These are phyloP conservation scores for Hypercompe scribonia DNA, from an alignment of 2,888 invertebrate species.

Conservation along the genomic window DNA sequence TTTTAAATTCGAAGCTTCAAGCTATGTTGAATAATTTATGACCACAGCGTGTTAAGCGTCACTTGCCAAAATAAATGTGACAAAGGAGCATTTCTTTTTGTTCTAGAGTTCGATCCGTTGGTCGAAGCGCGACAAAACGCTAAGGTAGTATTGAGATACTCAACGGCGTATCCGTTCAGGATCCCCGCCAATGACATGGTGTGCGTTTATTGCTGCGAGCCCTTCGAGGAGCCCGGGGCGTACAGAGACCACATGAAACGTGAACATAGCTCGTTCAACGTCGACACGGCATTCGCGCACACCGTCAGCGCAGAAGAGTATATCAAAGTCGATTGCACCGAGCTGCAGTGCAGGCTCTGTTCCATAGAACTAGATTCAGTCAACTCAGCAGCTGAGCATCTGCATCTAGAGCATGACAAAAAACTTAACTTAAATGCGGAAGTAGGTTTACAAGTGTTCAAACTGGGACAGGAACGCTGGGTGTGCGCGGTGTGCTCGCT, in stretches of 20 bases:
- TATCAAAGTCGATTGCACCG: constrained; percentile 68
- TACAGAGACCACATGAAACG: constrained; percentile 68
- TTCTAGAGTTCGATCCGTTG: constrained; percentile 71
- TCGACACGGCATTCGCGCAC: constrained; percentile 63
- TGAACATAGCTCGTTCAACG: constrained; percentile 61
- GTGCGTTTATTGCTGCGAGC: constrained; percentile 70
- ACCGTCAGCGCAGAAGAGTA: constrained; percentile 42
- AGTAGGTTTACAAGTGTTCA: constrained; percentile 64
- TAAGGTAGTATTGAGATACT: constrained; percentile 65
- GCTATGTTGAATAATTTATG: neutral
- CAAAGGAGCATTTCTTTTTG: constrained; percentile 67
- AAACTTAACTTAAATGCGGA: constrained; percentile 51
- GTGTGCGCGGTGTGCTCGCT: constrained; percentile 60
- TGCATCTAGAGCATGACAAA: constrained; percentile 56
- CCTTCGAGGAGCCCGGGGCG: constrained; percentile 57
- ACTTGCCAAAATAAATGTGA: constrained; percentile 39
- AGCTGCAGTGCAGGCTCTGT: constrained; percentile 68
- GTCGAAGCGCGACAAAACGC: constrained; percentile 70
- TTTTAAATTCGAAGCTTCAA: constrained; percentile 3
- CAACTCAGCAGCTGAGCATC: constrained; percentile 56
- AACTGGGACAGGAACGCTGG: constrained; percentile 59
- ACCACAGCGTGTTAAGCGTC: constrained; percentile 17
- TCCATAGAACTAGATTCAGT: constrained; percentile 51
- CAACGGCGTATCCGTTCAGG: constrained; percentile 71
- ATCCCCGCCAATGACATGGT: constrained; percentile 66